Evolutionary conservation across 2,888 invertebrate genomes (phyloP).

Genomic region (Biston betularia): DNA sequence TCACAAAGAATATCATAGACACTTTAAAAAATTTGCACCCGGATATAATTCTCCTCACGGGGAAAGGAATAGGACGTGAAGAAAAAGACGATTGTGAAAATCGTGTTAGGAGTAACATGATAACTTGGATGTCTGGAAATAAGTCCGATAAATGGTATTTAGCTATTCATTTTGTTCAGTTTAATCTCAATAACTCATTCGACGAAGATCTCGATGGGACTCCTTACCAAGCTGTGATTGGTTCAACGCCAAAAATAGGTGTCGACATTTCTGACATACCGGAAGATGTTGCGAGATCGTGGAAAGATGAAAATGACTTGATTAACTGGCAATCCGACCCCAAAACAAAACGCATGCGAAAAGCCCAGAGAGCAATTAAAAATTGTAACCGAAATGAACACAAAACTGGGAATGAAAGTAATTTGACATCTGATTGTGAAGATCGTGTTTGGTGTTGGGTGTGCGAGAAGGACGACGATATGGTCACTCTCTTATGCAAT

Average conservation of each 20-base stretch:
- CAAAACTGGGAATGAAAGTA: neutral
- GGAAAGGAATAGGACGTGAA: conserved; percentile 1
- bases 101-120: conserved; percentile 1
- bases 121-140: conserved; percentile 8
- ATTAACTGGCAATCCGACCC: neutral
- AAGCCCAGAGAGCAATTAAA: neutral
- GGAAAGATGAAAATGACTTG: conserved; percentile 11
- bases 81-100: conserved; percentile 8
- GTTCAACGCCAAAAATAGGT: neutral
- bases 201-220: conserved; percentile 10
- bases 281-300: neutral
- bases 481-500: conserved; percentile 1
- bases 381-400: neutral
- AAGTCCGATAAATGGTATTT: conserved; percentile 7
- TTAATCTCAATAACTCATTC: conserved; percentile 3
- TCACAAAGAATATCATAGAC: neutral
- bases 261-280: conserved; percentile 6
- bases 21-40: neutral
- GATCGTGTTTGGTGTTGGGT: conserved; percentile 20
- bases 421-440: neutral
- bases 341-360: conserved; percentile 1
- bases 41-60: conserved; percentile 1
- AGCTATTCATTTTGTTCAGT: conserved; percentile 3
- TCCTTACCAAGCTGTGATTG: conserved; percentile 5
- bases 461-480: conserved; percentile 15